phyloP scores from a whole-genome alignment of 53 echinoderm and acorn worm species.

The Echinarachnius parma region DNA sequence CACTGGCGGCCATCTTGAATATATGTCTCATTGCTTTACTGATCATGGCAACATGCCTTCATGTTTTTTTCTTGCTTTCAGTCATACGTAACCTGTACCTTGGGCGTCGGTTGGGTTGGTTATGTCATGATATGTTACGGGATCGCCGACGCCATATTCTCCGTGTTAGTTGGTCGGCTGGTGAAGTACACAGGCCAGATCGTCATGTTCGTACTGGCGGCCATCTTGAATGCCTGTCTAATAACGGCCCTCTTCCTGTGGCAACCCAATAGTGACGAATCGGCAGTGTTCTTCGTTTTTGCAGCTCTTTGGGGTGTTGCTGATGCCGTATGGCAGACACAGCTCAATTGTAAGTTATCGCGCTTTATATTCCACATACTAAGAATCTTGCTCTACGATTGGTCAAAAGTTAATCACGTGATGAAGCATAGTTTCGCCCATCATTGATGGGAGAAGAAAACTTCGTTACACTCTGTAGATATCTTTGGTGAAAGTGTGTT shows the following conservation, averaged over 20 bases:
- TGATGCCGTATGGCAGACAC: conserved; percentile 88
- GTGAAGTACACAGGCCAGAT: conserved; percentile 75
- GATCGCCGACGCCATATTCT: conserved; percentile 69
- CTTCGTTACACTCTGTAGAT: too few relatives aligned
- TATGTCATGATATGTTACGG: conserved; percentile 98
- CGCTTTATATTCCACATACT: too few relatives aligned
- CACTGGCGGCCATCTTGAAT: conserved; percentile 59
- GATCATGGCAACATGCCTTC: conserved; percentile 32
- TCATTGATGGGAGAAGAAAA: too few relatives aligned
- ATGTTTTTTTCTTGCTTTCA: conserved; percentile 36
- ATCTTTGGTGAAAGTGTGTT: too few relatives aligned
- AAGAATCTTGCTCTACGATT: too few relatives aligned
- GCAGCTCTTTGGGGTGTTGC: conserved; percentile 86
- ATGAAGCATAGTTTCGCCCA: too few relatives aligned
- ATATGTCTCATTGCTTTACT: conserved; percentile 60
- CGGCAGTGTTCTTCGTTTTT: conserved; percentile 73
- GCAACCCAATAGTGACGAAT: conserved; percentile 56
- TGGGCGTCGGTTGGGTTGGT: conserved; percentile 92
- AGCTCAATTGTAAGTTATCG: conserved; percentile 77
- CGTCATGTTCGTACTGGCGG: conserved; percentile 64
- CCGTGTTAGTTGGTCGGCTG: conserved; percentile 62
- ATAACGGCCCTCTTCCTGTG: conserved; percentile 69
- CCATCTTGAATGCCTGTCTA: conserved; percentile 53
- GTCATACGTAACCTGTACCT: conserved; percentile 88
- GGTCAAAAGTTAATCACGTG: too few relatives aligned